phyloP scores from a whole-genome alignment of 2,113 vertebrate species.

The Zosterops japonicus region DNA sequence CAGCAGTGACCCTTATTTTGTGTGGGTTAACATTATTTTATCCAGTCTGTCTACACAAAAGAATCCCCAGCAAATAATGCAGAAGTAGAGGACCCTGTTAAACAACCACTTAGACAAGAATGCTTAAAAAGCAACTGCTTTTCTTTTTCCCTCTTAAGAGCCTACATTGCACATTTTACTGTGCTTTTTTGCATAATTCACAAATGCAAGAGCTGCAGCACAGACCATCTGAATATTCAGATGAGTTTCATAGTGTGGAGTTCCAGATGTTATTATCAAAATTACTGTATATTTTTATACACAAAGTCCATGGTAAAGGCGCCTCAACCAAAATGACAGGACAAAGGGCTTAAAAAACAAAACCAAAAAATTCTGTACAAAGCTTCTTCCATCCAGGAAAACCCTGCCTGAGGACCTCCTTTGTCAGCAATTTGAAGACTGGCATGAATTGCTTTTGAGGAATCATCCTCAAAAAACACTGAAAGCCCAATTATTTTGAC shows the following conservation, averaged over 20 bases:
- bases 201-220: background rate
- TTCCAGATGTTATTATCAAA: background rate
- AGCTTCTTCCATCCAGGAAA: background rate
- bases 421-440: background rate
- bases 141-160: background rate
- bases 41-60: background rate
- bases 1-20: background rate
- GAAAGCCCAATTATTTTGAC: background rate
- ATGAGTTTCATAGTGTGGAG: background rate
- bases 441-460: background rate
- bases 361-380: background rate
- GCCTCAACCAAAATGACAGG: background rate
- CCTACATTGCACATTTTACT: background rate
- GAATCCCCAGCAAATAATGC: background rate
- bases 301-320: background rate
- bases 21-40: background rate
- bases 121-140: background rate
- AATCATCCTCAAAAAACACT: background rate
- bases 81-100: background rate
- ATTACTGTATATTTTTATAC: background rate
- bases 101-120: background rate
- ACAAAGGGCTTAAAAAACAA: background rate
- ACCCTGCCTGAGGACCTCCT: background rate
- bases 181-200: background rate
- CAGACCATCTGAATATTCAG: slow-evolving; percentile 6